These are phyloP conservation scores for Bovichtus diacanthus DNA, from an alignment of 2,797 vertebrate species.

Conservation along the genomic window DNA sequence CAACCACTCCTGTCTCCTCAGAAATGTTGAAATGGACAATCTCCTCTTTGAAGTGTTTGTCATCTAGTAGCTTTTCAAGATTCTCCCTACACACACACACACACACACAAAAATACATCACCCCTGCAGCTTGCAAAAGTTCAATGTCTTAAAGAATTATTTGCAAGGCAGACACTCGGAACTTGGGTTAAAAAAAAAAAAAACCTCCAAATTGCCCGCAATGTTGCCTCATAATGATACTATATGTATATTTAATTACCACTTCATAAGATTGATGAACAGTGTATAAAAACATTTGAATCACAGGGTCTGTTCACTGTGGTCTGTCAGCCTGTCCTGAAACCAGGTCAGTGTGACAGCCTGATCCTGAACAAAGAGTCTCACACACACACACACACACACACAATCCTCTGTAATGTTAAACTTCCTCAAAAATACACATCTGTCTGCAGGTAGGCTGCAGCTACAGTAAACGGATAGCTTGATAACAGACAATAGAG, in stretches of 20 bases:
- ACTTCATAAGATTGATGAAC: too few relatives aligned
- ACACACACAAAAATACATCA: conserved; percentile 19
- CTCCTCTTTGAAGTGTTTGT: conserved; percentile 97
- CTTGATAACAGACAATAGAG: conserved; percentile 38
- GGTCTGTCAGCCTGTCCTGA: too few relatives aligned
- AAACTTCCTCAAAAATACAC: conserved; percentile 2
- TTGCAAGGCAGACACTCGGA: not conserved
- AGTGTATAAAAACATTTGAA: not conserved
- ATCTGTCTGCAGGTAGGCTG: conserved; percentile 45
- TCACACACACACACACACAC: too few relatives aligned
- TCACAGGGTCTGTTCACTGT: not conserved
- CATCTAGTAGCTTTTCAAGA: conserved; percentile 92
- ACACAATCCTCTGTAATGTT: conserved; percentile 36
- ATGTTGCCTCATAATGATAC: not conserved
- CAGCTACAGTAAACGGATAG: conserved; percentile 43
- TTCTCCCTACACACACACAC: conserved; percentile 87
- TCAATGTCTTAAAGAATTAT: not conserved
- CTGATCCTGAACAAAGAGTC: conserved; percentile 39
- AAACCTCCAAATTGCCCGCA: not conserved
- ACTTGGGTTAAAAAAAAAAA: not conserved
- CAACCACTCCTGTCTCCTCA: conserved; percentile 90
- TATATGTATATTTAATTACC: not conserved
- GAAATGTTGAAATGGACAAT: conserved; percentile 96
- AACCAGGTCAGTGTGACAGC: too few relatives aligned
- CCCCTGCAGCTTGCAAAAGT: not conserved